Conservation (phyloP, 2,797 vertebrate species). For the Apogon hyalosoma region DNA sequence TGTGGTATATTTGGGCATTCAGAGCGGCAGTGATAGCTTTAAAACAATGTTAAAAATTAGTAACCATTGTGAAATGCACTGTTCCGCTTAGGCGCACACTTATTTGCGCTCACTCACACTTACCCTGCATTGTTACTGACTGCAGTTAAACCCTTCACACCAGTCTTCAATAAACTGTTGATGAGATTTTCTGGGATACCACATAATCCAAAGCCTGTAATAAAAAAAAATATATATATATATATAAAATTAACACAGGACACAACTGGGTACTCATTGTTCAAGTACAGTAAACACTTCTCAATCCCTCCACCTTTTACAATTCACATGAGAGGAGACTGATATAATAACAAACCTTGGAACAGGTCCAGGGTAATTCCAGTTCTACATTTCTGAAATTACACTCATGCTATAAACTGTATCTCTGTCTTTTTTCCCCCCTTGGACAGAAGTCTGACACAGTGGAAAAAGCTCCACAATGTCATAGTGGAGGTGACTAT, state of each 20-base stretch:
- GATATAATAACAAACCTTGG: neutral
- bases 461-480: constrained; percentile 61
- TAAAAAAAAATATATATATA: constrained; percentile 13
- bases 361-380: constrained; percentile 1
- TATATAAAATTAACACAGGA: neutral
- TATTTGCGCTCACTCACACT: constrained; percentile 54
- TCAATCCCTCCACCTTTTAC: neutral
- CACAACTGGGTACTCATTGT: neutral
- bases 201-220: constrained; percentile 94
- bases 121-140: constrained; percentile 99
- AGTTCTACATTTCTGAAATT: constrained; percentile 12
- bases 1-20: neutral
- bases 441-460: constrained; percentile 28
- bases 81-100: neutral
- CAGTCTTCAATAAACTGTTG: constrained; percentile 91
- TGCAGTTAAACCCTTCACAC: constrained; percentile 91
- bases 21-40: neutral
- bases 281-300: constrained; percentile 8
- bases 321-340: constrained; percentile 14
- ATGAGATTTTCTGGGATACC: constrained; percentile 99
- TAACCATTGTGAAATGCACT: neutral
- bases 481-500: constrained; percentile 60
- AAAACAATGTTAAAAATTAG: constrained; percentile 6
- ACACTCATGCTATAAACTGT: constrained; percentile 2
- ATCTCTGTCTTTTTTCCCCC: neutral